Percentiles rank a stretch among this genome's conserved stretches.
phyloP scores from a whole-genome alignment of 2,797 vertebrate species.

The Meriones psammophilus region DNA sequence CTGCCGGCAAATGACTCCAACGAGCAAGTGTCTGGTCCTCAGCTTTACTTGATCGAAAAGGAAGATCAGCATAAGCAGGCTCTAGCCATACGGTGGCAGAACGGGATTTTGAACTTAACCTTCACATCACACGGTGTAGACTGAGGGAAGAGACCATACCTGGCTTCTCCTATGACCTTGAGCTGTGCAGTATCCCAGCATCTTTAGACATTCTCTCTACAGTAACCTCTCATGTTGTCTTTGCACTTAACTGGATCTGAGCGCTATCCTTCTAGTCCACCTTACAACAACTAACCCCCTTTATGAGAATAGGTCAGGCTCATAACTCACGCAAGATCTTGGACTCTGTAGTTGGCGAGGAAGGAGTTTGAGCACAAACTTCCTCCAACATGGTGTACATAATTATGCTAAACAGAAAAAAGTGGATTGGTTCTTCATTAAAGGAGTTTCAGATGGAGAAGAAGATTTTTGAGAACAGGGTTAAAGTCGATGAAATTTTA shows the following conservation, averaged over 20 bases:
- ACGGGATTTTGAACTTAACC: neutral
- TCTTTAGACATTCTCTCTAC: neutral
- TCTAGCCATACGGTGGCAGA: neutral
- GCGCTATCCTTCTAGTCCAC: neutral
- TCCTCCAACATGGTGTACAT: neutral
- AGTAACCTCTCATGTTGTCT: neutral
- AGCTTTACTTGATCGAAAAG: neutral
- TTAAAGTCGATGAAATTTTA: neutral
- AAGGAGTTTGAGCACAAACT: neutral
- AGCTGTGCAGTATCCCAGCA: neutral
- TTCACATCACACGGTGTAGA: rapidly evolving
- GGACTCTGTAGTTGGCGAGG: neutral
- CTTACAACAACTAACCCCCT: neutral
- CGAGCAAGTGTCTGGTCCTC: neutral
- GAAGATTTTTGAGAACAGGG: neutral
- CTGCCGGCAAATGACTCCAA: neutral
- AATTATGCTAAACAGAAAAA: neutral
- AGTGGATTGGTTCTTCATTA: neutral
- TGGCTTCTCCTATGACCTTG: neutral
- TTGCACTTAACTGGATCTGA: neutral
- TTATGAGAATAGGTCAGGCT: neutral
- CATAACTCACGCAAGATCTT: neutral
- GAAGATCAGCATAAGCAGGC: neutral
- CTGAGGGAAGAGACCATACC: neutral
- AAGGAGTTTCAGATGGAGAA: neutral